phyloP scores from a whole-genome alignment of 2,888 invertebrate genomes.

The Beris morrisii region DNA sequence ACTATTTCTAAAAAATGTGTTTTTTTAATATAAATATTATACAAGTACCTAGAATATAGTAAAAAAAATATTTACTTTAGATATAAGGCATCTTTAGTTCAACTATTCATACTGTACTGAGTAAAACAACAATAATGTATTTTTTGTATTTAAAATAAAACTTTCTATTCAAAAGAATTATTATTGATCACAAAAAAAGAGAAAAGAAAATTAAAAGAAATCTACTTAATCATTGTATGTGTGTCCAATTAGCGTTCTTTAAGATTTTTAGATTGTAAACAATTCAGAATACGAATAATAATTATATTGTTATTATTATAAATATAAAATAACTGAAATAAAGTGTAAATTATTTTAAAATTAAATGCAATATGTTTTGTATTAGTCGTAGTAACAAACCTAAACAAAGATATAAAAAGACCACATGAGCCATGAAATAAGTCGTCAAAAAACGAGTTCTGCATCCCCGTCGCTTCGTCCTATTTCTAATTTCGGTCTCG shows the following conservation, averaged over 20 bases:
- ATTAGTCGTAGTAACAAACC: not conserved
- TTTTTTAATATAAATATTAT: too few species aligned
- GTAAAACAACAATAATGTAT: too few species aligned
- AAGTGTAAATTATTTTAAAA: not conserved
- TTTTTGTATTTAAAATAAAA: too few species aligned
- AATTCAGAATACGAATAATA: slow-evolving; percentile 3
- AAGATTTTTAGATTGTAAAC: slow-evolving; percentile 26
- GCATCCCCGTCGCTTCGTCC: too few species aligned
- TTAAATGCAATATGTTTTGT: not conserved
- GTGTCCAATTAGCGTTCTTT: slow-evolving; percentile 21
- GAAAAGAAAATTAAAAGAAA: slow-evolving; percentile 10
- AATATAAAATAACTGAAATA: not conserved
- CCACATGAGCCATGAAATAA: too few species aligned
- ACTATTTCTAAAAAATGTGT: too few species aligned
- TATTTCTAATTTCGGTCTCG: too few species aligned
- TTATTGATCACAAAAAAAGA: not conserved
- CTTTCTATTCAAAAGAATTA: not conserved
- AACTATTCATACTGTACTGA: too few species aligned
- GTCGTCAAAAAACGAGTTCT: too few species aligned
- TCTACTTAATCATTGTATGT: slow-evolving; percentile 18
- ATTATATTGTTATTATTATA: not conserved
- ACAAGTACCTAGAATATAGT: too few species aligned
- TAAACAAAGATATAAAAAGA: not conserved
- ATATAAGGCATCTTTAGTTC: too few species aligned
- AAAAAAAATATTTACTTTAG: too few species aligned